A percentile compares a stretch with the other conserved stretches of the same genome.
Conservation (phyloP, 2,797 vertebrate genomes). For the Dendrocincla fuliginosa region DNA sequence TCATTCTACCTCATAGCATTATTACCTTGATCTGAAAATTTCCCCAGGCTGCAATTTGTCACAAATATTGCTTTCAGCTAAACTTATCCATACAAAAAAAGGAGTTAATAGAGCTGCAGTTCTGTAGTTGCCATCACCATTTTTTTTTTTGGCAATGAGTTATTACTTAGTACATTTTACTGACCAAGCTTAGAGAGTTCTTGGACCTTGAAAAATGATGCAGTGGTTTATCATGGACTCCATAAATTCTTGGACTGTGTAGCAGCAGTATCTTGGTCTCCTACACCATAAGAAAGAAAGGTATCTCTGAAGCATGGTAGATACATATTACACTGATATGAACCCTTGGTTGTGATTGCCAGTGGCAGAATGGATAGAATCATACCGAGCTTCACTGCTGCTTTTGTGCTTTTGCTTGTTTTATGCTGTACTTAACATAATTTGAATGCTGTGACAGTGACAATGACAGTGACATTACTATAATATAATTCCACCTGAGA, state of each 20-base stretch:
- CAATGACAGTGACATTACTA: not conserved
- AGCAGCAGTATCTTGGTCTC: constrained; percentile 1
- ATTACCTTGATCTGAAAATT: constrained; percentile 68
- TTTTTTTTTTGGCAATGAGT: constrained; percentile 36
- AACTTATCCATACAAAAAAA: constrained; percentile 28
- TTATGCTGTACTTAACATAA: not conserved
- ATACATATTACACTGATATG: accelerated
- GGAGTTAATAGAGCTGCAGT: constrained; percentile 59
- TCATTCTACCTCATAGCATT: constrained; percentile 48
- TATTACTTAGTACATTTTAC: constrained; percentile 59
- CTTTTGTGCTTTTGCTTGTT: constrained; percentile 39
- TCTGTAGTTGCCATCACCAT: constrained; percentile 27
- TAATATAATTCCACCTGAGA: constrained; percentile 22
- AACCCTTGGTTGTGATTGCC: not conserved
- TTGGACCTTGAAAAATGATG: constrained; percentile 62
- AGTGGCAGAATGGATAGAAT: not conserved
- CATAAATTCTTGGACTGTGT: constrained; percentile 24
- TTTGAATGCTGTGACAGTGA: constrained; percentile 31
- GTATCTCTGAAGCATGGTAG: not conserved
- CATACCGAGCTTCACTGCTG: not conserved
- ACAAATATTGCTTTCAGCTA: constrained; percentile 56
- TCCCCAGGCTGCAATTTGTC: constrained; percentile 59
- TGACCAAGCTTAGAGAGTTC: constrained; percentile 56
- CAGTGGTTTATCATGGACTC: constrained; percentile 18
- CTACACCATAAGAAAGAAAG: not conserved